A percentile compares a stretch with the other conserved stretches of the same genome.
Evolutionary conservation across 2,113 vertebrate genomes (phyloP).

Genomic region (Siniperca chuatsi): DNA sequence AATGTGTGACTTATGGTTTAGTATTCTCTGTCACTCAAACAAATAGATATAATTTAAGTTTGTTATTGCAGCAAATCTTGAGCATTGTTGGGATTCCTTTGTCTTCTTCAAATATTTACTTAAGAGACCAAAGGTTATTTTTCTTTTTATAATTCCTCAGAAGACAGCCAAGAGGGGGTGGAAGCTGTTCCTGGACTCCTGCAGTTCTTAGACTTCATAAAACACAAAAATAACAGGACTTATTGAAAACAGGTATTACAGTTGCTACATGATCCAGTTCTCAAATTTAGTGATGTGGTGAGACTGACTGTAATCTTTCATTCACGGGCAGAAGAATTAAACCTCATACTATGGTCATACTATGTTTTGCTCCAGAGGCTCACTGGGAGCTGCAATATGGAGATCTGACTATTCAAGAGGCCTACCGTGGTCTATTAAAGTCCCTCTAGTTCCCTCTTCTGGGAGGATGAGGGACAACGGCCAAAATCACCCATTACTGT

Average conservation of each 20-base stretch:
- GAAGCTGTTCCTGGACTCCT: slow-evolving; percentile 30
- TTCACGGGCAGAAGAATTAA: slow-evolving; percentile 22
- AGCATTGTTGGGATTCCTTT: slow-evolving; percentile 61
- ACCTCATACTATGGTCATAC: background rate
- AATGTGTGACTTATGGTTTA: slow-evolving; percentile 3
- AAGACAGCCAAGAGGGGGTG: slow-evolving; percentile 4
- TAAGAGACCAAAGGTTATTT: slow-evolving; percentile 51
- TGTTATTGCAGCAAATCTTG: slow-evolving; percentile 27
- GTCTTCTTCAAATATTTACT: slow-evolving; percentile 58
- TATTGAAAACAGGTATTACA: slow-evolving; percentile 36
- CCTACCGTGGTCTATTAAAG: background rate
- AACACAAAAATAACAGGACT: slow-evolving; percentile 4
- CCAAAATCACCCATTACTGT: background rate
- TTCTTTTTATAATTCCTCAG: slow-evolving; percentile 48
- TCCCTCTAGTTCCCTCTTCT: slow-evolving; percentile 68
- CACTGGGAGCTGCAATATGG: slow-evolving; percentile 30
- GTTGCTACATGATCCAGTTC: slow-evolving; percentile 20
- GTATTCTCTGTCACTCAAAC: background rate
- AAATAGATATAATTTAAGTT: slow-evolving; percentile 12
- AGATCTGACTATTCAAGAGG: background rate
- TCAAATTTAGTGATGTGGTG: slow-evolving; percentile 5
- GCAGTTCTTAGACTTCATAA: slow-evolving; percentile 5
- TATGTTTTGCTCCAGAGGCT: slow-evolving; percentile 31
- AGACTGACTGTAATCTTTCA: slow-evolving; percentile 23
- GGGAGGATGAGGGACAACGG: slow-evolving; percentile 37